Percentiles rank a stretch among this genome's conserved stretches.
phyloP scores from a whole-genome alignment of 2,113 vertebrate species.

The Nyctibius bracteatus region DNA sequence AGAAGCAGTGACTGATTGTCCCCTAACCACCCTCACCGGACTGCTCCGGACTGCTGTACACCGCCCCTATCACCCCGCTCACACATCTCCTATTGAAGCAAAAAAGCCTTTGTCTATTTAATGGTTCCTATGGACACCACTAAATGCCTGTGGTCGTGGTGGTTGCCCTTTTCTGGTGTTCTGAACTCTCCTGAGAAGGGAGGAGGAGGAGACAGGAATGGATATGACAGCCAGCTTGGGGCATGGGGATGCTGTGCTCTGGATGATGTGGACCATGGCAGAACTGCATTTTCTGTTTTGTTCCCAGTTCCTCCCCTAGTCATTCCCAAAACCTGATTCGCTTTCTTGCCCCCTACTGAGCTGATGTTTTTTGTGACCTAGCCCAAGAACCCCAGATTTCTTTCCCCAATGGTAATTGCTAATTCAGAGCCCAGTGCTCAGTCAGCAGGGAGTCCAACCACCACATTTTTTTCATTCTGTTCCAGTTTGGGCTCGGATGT shows the following conservation, averaged over 20 bases:
- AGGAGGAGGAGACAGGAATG: neutral
- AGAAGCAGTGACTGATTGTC: fast-evolving
- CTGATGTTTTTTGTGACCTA: neutral
- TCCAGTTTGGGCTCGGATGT: slow-evolving; percentile 12
- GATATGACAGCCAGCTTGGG: neutral
- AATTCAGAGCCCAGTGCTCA: slow-evolving; percentile 20
- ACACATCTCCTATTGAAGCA: neutral
- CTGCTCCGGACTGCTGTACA: neutral
- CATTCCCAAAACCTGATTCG: neutral
- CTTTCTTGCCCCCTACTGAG: neutral
- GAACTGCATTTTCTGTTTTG: neutral
- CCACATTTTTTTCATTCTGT: slow-evolving; percentile 52
- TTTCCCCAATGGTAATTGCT: neutral
- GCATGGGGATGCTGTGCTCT: neutral
- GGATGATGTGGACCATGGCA: neutral
- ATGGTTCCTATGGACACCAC: neutral
- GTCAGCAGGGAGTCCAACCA: slow-evolving; percentile 44
- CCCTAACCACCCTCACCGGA: neutral
- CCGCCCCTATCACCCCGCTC: neutral
- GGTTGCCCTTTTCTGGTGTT: neutral
- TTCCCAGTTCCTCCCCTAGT: neutral
- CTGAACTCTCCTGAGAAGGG: neutral
- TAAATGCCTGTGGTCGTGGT: neutral
- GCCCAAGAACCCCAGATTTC: slow-evolving; percentile 19
- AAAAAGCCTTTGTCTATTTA: neutral